Evolutionary conservation across 2,797 vertebrate species (phyloP).

Genomic region (Hapalemur alaotrensis): DNA sequence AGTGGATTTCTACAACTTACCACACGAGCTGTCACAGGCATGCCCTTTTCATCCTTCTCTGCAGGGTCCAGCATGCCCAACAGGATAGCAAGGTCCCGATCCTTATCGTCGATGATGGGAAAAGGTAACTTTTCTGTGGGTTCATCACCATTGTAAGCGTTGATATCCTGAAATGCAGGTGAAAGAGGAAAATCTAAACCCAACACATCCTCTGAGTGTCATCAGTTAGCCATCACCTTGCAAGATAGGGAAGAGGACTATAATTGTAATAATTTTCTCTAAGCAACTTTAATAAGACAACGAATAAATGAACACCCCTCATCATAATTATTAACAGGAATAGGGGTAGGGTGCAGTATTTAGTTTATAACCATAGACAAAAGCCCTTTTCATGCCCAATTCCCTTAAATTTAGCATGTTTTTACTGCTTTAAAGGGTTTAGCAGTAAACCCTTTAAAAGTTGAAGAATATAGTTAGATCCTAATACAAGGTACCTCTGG

Average conservation of each 20-base stretch:
- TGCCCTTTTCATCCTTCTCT: slow-evolving; percentile 91
- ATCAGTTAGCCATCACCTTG: background rate
- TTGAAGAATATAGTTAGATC: background rate
- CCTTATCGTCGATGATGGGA: slow-evolving; percentile 96
- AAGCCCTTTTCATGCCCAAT: background rate
- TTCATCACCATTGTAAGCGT: slow-evolving; percentile 85
- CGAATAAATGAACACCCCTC: background rate
- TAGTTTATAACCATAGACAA: background rate
- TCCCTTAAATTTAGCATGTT: background rate
- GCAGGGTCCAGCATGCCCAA: slow-evolving; percentile 98
- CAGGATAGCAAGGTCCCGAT: slow-evolving; percentile 90
- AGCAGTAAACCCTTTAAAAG: background rate
- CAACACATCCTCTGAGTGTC: background rate
- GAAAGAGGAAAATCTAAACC: background rate
- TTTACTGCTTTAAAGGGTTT: background rate
- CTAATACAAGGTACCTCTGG: background rate
- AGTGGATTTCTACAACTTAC: slow-evolving; percentile 83
- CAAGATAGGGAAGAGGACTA: background rate
- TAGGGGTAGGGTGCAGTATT: background rate
- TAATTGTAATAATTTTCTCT: background rate
- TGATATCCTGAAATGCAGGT: slow-evolving; percentile 90
- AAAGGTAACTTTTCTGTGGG: slow-evolving; percentile 88
- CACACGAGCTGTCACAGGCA: slow-evolving; percentile 95
- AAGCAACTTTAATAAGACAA: background rate
- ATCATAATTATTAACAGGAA: background rate